Evolutionary conservation across 2,797 vertebrate genomes (phyloP).

Genomic region (Limosa lapponica): DNA sequence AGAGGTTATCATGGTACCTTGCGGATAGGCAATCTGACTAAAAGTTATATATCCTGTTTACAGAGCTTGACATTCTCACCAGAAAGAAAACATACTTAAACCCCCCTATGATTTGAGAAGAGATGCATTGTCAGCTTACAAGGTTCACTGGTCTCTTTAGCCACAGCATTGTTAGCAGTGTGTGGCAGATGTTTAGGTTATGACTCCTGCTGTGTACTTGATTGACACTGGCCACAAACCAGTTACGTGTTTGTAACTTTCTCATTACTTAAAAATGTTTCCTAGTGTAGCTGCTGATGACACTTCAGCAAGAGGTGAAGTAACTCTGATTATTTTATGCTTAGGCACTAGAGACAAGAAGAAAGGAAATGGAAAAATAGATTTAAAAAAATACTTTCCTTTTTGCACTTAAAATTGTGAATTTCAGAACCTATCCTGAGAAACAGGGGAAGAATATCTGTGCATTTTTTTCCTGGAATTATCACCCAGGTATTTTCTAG

Average conservation of each 20-base stretch:
- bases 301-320: not conserved
- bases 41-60: accelerated
- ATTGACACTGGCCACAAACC: not conserved
- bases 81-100: not conserved
- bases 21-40: not conserved
- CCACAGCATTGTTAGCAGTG: accelerated
- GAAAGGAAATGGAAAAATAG: not conserved
- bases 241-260: too few relatives aligned
- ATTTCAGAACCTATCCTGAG: not conserved
- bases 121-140: not conserved
- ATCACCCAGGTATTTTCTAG: not conserved
- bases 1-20: accelerated
- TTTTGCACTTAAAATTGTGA: not conserved
- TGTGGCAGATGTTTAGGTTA: not conserved
- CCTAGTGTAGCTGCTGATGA: not conserved
- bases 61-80: not conserved
- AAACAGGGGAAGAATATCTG: not conserved
- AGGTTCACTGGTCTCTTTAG: not conserved
- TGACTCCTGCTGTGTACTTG: not conserved
- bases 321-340: not conserved
- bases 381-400: not conserved
- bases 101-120: not conserved
- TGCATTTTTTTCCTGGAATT: not conserved
- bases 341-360: not conserved
- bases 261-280: not conserved